Evolutionary conservation across 2,113 vertebrate species (phyloP), one percentile per base, ranked within the genome.

Genomic region (Dicentrarchus labrax): DNA sequence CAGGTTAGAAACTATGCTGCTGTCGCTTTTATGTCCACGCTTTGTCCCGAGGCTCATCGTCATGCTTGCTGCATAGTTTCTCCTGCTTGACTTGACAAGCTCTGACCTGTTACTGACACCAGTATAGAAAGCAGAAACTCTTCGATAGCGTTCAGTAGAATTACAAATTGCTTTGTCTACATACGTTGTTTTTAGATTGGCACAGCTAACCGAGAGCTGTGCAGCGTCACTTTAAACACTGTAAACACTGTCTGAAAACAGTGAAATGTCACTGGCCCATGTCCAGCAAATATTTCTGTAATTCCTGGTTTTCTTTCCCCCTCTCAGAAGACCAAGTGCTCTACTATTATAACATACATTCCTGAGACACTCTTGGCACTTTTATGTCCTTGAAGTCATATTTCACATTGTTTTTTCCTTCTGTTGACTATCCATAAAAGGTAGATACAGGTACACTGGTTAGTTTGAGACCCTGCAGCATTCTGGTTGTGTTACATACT

Each of bases 401-500:
- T 30, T 30, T 30, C 30, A 30, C 30, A 30, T 30, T 53, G n/a
- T 30, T 30, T 30, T 30, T 30, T 2, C 30, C 30, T 30, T 30
- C 30, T 30, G 30, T 30, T 30, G 30, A 30, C 30, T 30, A 30
- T 30, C 30, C 30, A 30, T 30, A 30, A 30, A 30, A 66, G 3
- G 4, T 12, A 9, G 2, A 4, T 56, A n/a, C 6, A 43, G 62
- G 19, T 19, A 22, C 10, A 50, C 24, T 4, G 1, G 22, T 53
- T n/a, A 13, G 10, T 61, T 62, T 69, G 7, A 65, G 24, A 15
- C 19, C 9, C 38, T 68, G 43, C 48, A 71, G 48, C 60, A 21
- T 72, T 57, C 61, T 8, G 72, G 16, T 16, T 66, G 56, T 53
- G 54, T 61, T 22, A 94, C 97, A 91, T 87, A 99, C 98, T 97